Percentiles rank a stretch among this genome's conserved stretches.
These are phyloP conservation scores for Drosophila rellima DNA, from an alignment of 2,888 invertebrate species.

Conservation along the genomic window DNA sequence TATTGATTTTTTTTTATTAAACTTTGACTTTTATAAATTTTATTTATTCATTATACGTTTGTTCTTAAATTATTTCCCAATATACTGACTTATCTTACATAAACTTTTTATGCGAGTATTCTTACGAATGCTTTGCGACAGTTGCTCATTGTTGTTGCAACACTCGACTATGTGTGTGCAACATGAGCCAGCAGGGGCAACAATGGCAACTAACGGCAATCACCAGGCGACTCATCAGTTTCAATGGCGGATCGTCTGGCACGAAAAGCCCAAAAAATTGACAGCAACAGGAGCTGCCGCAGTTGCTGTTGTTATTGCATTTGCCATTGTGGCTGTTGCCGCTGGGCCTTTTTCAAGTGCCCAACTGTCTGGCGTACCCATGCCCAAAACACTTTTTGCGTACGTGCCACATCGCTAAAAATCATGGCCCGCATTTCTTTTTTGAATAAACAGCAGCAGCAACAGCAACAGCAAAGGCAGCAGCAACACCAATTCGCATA, in stretches of 20 bases:
- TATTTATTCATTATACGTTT: neutral
- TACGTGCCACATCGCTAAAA: conserved; percentile 79
- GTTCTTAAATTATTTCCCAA: neutral
- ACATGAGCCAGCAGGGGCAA: conserved; percentile 49
- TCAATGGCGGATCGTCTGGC: conserved; percentile 50
- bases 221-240: conserved; percentile 55
- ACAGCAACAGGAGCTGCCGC: conserved; percentile 72
- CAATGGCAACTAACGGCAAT: conserved; percentile 35
- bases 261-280: conserved; percentile 62
- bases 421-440: conserved; percentile 78
- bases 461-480: conserved; percentile 47
- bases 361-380: conserved; percentile 68
- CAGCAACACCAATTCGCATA: conserved; percentile 63
- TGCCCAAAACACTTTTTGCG: conserved; percentile 51
- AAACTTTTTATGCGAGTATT: neutral
- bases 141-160: conserved; percentile 11
- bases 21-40: neutral
- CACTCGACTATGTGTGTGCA: conserved; percentile 44
- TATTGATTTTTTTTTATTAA: too few species aligned
- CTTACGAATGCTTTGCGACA: conserved; percentile 13
- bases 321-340: conserved; percentile 36
- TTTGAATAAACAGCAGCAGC: conserved; percentile 67
- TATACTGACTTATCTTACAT: neutral
- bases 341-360: conserved; percentile 65
- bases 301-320: conserved; percentile 25